Conservation (phyloP, 2,797 vertebrate species). For the Tympanoctomys barrerae region DNA sequence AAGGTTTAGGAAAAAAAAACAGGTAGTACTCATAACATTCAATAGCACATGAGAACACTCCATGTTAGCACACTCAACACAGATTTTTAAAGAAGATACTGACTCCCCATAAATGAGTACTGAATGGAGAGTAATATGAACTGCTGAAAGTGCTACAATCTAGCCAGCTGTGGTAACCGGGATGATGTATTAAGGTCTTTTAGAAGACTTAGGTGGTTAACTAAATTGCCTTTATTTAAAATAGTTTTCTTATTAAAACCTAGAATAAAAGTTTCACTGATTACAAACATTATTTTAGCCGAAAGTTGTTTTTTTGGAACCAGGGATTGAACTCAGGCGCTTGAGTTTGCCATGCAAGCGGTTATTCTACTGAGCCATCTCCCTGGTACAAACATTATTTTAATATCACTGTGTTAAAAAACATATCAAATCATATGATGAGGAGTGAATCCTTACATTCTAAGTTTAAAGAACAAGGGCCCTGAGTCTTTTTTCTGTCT, state of each 20-base stretch:
- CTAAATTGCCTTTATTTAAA: background rate
- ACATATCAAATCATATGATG: background rate
- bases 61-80: too few species aligned
- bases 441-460: background rate
- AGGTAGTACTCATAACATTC: background rate
- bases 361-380: too few species aligned
- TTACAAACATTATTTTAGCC: background rate
- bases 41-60: too few species aligned
- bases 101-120: background rate
- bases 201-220: background rate
- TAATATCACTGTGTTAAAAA: background rate
- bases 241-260: background rate
- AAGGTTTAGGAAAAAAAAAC: background rate
- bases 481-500: background rate
- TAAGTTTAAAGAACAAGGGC: background rate
- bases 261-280: background rate
- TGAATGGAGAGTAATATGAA: background rate
- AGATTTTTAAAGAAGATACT: background rate
- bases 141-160: background rate
- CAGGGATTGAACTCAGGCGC: too few species aligned
- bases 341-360: too few species aligned
- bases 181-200: background rate
- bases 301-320: too few species aligned
- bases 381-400: too few species aligned
- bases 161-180: accelerated